Conservation (phyloP, 1,140 invertebrate genomes). For the Helicorthomorpha holstii region DNA sequence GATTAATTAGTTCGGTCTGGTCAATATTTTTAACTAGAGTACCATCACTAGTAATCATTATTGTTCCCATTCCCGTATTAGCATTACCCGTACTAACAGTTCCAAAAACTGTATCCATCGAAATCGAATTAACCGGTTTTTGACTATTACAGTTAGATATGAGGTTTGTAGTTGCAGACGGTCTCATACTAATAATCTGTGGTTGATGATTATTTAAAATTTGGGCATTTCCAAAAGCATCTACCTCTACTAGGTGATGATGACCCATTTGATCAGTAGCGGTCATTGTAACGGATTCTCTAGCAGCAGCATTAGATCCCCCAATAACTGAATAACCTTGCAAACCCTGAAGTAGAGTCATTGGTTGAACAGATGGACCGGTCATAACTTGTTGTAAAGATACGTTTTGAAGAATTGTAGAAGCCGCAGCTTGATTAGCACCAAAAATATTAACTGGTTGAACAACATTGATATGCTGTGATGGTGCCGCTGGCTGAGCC, state of each 20-base stretch:
- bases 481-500: neutral
- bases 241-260: neutral
- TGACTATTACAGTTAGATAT: too few species aligned
- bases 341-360: conserved; percentile 58
- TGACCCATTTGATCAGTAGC: conserved; percentile 20
- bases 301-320: conserved; percentile 21
- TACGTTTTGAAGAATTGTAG: conserved; percentile 53
- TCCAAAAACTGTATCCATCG: too few species aligned
- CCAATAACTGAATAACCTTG: conserved; percentile 12
- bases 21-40: too few species aligned
- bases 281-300: conserved; percentile 43
- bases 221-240: neutral
- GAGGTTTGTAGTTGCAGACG: neutral
- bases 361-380: conserved; percentile 14
- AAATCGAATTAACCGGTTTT: too few species aligned
- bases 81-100: too few species aligned
- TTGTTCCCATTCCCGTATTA: too few species aligned
- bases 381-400: conserved; percentile 50
- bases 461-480: conserved; percentile 16
- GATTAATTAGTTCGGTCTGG: too few species aligned
- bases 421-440: conserved; percentile 27
- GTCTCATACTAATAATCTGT: neutral
- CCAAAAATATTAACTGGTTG: conserved; percentile 64
- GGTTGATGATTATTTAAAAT: neutral
- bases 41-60: too few species aligned